Conservation (phyloP, 2,888 invertebrate species). For the Pherbina coryleti region DNA sequence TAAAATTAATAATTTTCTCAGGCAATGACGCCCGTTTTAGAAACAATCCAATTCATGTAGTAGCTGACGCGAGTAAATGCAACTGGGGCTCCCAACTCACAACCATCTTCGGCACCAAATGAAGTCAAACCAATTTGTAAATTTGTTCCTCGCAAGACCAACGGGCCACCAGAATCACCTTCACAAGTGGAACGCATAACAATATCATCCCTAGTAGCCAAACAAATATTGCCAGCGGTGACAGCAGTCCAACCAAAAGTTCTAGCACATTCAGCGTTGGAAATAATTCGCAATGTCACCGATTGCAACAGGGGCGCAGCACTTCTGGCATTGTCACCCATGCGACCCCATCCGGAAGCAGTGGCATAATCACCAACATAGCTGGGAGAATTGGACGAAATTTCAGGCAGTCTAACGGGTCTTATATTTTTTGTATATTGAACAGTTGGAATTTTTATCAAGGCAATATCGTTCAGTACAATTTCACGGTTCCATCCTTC, state of each 20-base stretch:
- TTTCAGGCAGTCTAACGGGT: slow-evolving; percentile 50
- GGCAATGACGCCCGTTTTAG: slow-evolving; percentile 17
- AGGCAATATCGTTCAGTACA: slow-evolving; percentile 58
- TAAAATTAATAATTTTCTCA: too few species aligned
- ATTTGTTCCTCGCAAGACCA: slow-evolving; percentile 45
- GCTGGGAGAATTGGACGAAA: slow-evolving; percentile 46
- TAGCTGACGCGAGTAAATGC: slow-evolving; percentile 58
- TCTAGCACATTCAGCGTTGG: slow-evolving; percentile 52
- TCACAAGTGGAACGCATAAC: slow-evolving; percentile 56
- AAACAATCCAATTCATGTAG: slow-evolving; percentile 57
- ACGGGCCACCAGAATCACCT: slow-evolving; percentile 66
- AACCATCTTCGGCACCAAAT: slow-evolving; percentile 58
- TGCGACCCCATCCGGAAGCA: slow-evolving; percentile 58
- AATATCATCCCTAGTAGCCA: slow-evolving; percentile 45
- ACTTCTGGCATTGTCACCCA: slow-evolving; percentile 7
- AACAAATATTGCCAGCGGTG: slow-evolving; percentile 53
- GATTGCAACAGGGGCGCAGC: slow-evolving; percentile 38
- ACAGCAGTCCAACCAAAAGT: slow-evolving; percentile 49
- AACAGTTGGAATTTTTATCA: slow-evolving; percentile 59
- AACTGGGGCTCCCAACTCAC: slow-evolving; percentile 57
- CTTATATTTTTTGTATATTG: slow-evolving; percentile 19
- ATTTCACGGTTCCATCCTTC: slow-evolving; percentile 56
- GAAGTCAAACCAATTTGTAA: slow-evolving; percentile 60
- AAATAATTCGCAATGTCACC: slow-evolving; percentile 53
- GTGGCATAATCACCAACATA: slow-evolving; percentile 52